Conservation (phyloP, 1,140 invertebrate genomes). For the Lineus longissimus region DNA sequence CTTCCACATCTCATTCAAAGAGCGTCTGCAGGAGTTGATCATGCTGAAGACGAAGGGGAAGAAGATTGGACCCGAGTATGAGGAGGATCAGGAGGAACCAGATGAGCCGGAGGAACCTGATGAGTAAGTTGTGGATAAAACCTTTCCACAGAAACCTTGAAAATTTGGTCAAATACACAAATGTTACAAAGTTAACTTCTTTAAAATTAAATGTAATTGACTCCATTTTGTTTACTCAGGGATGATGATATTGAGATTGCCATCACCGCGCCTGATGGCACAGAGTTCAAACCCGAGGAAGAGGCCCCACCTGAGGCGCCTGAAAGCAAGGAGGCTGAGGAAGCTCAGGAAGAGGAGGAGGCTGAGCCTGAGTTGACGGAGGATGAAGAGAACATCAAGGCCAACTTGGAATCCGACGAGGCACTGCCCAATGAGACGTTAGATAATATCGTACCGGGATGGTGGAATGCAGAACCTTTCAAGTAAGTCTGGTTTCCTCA, state of each 20-base stretch:
- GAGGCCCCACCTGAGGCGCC: slow-evolving; percentile 21
- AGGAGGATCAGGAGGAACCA: slow-evolving; percentile 42
- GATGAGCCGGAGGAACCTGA: slow-evolving; percentile 22
- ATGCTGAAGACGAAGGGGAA: slow-evolving; percentile 50
- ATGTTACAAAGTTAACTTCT: too few species aligned
- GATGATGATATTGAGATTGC: slow-evolving; percentile 27
- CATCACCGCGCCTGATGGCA: slow-evolving; percentile 29
- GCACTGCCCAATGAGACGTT: slow-evolving; percentile 45
- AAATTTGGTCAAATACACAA: too few species aligned
- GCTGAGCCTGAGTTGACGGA: slow-evolving; percentile 46
- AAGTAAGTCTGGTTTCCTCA: slow-evolving; percentile 32
- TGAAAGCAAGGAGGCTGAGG: slow-evolving; percentile 15
- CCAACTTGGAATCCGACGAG: slow-evolving; percentile 45
- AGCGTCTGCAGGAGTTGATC: slow-evolving; percentile 52
- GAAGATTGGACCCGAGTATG: slow-evolving; percentile 48
- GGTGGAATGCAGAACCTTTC: slow-evolving; percentile 53
- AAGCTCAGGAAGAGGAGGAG: slow-evolving; percentile 29
- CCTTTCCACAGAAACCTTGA: background rate
- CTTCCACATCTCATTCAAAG: slow-evolving; percentile 54
- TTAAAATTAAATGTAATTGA: too few species aligned
- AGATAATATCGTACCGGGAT: slow-evolving; percentile 44
- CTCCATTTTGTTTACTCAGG: background rate
- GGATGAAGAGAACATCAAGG: slow-evolving; percentile 52
- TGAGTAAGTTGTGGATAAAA: background rate
- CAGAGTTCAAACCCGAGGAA: slow-evolving; percentile 19